These are phyloP conservation scores for Neoitamus cyanurus DNA, from an alignment of 2,888 invertebrate species.

Conservation along the genomic window DNA sequence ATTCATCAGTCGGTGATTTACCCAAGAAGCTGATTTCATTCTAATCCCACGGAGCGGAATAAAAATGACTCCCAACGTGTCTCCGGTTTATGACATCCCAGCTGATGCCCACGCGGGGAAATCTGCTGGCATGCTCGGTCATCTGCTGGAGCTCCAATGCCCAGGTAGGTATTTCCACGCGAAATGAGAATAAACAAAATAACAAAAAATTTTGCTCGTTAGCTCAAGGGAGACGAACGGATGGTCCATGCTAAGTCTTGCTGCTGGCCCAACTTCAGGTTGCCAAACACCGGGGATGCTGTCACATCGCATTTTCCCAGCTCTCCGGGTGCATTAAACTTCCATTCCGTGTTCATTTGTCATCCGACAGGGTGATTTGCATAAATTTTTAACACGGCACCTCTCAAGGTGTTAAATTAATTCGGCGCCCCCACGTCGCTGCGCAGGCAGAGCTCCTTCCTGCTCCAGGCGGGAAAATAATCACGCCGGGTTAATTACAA, in stretches of 20 bases:
- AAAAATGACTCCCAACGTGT: constrained; percentile 2
- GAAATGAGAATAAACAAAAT: not conserved
- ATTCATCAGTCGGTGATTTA: constrained; percentile 25
- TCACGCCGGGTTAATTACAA: constrained; percentile 9
- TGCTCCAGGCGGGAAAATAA: not conserved
- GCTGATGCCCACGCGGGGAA: constrained; percentile 4
- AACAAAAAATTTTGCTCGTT: not conserved
- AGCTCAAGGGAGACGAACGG: not conserved
- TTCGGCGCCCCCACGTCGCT: not conserved
- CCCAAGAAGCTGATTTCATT: constrained; percentile 11
- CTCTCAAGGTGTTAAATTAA: constrained; percentile 19
- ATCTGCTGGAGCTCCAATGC: not conserved
- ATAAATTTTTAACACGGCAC: constrained; percentile 19
- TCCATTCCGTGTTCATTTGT: constrained; percentile 20
- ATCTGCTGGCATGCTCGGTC: not conserved
- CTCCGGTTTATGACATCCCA: constrained; percentile 9
- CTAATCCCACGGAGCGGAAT: constrained; percentile 10
- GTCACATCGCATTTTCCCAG: constrained; percentile 23
- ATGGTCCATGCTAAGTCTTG: not conserved
- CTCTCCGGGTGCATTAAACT: constrained; percentile 23
- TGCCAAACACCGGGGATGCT: not conserved
- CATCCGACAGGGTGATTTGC: constrained; percentile 28
- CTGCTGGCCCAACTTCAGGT: not conserved
- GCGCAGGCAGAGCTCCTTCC: not conserved
- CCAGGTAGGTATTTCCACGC: not conserved